phyloP scores from a whole-genome alignment of 2,888 invertebrate species.

The Odontomyia ornata region DNA sequence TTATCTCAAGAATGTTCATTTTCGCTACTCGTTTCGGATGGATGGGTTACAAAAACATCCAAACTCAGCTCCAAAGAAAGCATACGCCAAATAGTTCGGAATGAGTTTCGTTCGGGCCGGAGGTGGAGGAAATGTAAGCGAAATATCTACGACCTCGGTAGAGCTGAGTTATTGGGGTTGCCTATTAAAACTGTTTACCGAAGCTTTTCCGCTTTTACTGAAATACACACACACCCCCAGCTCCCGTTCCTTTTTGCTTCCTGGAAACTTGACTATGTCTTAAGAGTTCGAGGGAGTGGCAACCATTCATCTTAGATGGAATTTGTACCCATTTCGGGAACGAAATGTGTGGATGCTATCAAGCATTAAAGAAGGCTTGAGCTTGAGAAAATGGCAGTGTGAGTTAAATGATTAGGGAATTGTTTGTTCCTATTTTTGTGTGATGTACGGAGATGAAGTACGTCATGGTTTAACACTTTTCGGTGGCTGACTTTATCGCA shows the following conservation, averaged over 20 bases:
- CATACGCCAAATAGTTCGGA: not conserved
- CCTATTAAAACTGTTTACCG: constrained; percentile 44
- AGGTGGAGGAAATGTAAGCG: not conserved
- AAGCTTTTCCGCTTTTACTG: constrained; percentile 18
- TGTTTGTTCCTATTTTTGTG: constrained; percentile 46
- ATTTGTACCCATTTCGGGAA: constrained; percentile 27
- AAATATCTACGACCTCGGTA: constrained; percentile 29
- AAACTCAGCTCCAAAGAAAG: not conserved
- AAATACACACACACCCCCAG: not conserved
- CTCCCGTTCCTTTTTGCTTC: not conserved
- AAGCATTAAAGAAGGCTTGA: constrained; percentile 21
- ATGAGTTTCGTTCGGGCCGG: not conserved
- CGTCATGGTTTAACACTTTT: constrained; percentile 50
- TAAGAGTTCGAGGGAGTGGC: constrained; percentile 26
- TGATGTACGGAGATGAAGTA: constrained; percentile 49
- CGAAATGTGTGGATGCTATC: constrained; percentile 23
- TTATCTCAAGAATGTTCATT: constrained; percentile 40
- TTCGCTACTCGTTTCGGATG: constrained; percentile 24
- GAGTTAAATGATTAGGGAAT: constrained; percentile 45
- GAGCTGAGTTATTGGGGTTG: constrained; percentile 27
- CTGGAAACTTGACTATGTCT: not conserved
- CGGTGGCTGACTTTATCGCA: constrained; percentile 48
- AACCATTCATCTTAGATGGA: constrained; percentile 36
- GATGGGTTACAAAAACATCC: constrained; percentile 23
- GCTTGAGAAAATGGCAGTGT: not conserved